Base-by-base conservation (phyloP, 2,888 invertebrate species). In the Zelleria hepariella region DNA sequence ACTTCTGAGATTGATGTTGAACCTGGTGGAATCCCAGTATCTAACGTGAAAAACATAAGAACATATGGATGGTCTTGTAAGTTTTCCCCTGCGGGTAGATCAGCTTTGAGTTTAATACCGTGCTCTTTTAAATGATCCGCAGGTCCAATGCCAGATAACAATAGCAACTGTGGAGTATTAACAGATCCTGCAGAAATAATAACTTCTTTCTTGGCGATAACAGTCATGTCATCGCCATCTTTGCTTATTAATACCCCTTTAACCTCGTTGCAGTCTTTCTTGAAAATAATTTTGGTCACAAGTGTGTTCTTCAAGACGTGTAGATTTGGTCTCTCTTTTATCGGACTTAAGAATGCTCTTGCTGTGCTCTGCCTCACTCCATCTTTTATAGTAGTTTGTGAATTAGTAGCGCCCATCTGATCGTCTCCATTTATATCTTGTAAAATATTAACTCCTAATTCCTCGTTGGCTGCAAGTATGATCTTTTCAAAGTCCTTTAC, bases 101-200 rank as follows among this genome's bases (percentile, higher is more conserved):
- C 76, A n/a, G 72, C 67, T 8, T 81, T 62, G 2, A 80, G 70
- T 0, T 73, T 72, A 42, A 73, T 73, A 2, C 70, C 69, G 7
- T 70, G 62, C 42, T 75, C 64, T 27, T 70, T 59, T 1, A 82
- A 68, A 59, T 81, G 77, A 7, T 73, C 67, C 15, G 63, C 66
- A 2, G 79, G 84, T 8, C 83, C 83, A 8, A 91, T 75, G 0
- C 91, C 92, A 10, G 91, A 91, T 51, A 92, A 69, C 87, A 91
- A 84, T n/a, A 92, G 74, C 10, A 92, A 69, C 66, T 92, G 91
- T 0, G 92, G 90, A 20, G 90, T 83, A 71, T 91, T 92, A 65
- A 92, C 87, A 5, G 91, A 83, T 2, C 92, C 92, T 5, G 88
- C 91, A 24, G 89, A 82, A 20, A 92, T 67, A 61, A 92, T 90